Percentiles rank a stretch among this genome's conserved stretches.
Conservation (phyloP, 2,888 invertebrate genomes). For the Drosophila austrosaltans region DNA sequence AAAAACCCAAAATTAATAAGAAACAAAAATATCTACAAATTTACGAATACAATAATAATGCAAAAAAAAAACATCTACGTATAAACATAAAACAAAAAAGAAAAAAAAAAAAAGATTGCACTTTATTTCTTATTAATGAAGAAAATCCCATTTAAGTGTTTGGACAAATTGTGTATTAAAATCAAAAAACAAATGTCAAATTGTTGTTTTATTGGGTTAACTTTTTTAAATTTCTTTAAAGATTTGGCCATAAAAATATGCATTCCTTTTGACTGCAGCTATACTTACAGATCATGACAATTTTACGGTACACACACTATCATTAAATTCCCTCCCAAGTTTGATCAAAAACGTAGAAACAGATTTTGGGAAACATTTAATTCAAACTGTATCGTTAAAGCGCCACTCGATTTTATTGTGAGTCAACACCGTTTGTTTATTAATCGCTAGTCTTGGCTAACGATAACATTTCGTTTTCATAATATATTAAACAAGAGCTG, state of each 20-base stretch:
- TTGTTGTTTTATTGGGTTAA: background rate
- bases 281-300: too few species aligned
- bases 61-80: conserved; percentile 57
- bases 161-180: conserved; percentile 80
- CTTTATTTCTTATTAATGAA: conserved; percentile 80
- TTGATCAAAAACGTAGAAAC: too few species aligned
- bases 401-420: too few species aligned
- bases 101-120: conserved; percentile 76
- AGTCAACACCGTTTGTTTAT: too few species aligned
- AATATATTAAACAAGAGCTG: background rate
- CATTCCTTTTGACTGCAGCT: too few species aligned
- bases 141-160: conserved; percentile 81
- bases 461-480: background rate
- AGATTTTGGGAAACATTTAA: too few species aligned
- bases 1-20: conserved; percentile 57
- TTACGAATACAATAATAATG: conserved; percentile 72
- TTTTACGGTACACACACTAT: too few species aligned
- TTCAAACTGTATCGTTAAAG: too few species aligned
- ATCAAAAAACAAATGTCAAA: conserved; percentile 50
- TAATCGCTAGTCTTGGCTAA: background rate
- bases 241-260: too few species aligned
- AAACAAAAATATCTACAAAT: conserved; percentile 67
- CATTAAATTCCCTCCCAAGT: too few species aligned
- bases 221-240: background rate
- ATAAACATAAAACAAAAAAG: conserved; percentile 50